Evolutionary conservation across 1,140 invertebrate species (phyloP), one percentile per base, ranked within the genome.

Genomic region (Reticulitermes speratus): DNA sequence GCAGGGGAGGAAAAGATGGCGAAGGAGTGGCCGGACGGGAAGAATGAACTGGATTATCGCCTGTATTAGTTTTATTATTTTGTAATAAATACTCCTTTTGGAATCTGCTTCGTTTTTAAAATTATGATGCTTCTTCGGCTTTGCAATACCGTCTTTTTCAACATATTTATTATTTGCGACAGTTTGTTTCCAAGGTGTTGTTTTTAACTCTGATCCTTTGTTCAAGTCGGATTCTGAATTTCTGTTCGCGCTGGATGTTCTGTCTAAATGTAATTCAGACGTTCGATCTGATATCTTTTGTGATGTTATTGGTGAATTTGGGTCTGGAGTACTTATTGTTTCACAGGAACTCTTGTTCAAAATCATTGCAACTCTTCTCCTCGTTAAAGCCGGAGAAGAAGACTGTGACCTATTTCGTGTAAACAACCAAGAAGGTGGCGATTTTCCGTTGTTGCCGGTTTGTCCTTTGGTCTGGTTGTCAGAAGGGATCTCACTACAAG

Each of bases 351-450:
- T 30, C 12, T 30, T 75, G 25, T 75, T 25, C 25, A 75, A 19
- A 30, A 3, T 3, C 59, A 7, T 23, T 23, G 59, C 12, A 65
- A 8, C 86, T 44, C 19, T 21, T 23, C 84, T 82, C 30, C 87
- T 30, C 25, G 84, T 25, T 14, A 87, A 44, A 55, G 83, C 65
- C 44, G 86, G 87, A 14, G 86, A 85, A 30, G 86, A 44, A 38
- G 84, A 85, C 69, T 84, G 75, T 25, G 86, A 81, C 30, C 82
- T 44, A 52, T 23, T 38, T 25, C 84, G 55, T 8, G 44, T 86
- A 48, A 86, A 38, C 32, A 87, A 87, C 87, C 88, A 88, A 85
- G 86, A 86, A 32, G 87, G 87, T 52, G 86, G 23, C 8, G 85
- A 30, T 19, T 14, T 45, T 32, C n/a, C n/a, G 8, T 55, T 86